These are phyloP conservation scores for Rafetus swinhoei DNA, from an alignment of 2,113 vertebrate genomes.

Conservation along the genomic window DNA sequence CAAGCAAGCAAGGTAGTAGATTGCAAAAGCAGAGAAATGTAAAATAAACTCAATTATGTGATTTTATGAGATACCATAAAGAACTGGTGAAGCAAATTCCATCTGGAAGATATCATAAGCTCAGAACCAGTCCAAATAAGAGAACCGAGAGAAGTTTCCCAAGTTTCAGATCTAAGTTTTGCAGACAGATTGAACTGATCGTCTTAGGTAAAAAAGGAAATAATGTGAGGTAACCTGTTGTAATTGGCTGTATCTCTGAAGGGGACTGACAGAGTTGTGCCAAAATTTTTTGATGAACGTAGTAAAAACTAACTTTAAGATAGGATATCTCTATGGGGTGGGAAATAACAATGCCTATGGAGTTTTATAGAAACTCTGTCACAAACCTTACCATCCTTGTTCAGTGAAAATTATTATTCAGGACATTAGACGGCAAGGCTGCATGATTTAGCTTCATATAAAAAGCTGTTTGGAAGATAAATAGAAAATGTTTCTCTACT, in stretches of 20 bases:
- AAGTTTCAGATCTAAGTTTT: constrained; percentile 12
- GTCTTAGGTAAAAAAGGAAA: background rate
- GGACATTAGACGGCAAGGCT: background rate
- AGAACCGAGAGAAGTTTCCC: constrained; percentile 16
- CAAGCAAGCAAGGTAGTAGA: constrained; percentile 26
- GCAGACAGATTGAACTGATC: background rate
- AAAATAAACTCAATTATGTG: background rate
- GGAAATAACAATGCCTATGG: background rate
- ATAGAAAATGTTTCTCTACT: background rate
- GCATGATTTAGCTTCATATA: background rate
- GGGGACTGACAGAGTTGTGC: background rate
- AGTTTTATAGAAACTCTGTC: background rate
- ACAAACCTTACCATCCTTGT: background rate
- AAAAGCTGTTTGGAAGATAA: constrained; percentile 12
- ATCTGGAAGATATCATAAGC: constrained; percentile 67
- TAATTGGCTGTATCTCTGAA: background rate
- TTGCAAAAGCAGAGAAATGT: constrained; percentile 57
- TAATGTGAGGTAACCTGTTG: background rate
- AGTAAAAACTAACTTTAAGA: background rate
- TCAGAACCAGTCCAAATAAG: constrained; percentile 56
- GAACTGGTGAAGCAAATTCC: constrained; percentile 42
- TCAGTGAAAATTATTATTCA: background rate
- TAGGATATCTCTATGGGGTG: background rate
- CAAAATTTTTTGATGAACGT: background rate
- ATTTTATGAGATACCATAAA: constrained; percentile 38